phyloP scores from a whole-genome alignment of 2,797 vertebrate genomes.

The Limosa lapponica region DNA sequence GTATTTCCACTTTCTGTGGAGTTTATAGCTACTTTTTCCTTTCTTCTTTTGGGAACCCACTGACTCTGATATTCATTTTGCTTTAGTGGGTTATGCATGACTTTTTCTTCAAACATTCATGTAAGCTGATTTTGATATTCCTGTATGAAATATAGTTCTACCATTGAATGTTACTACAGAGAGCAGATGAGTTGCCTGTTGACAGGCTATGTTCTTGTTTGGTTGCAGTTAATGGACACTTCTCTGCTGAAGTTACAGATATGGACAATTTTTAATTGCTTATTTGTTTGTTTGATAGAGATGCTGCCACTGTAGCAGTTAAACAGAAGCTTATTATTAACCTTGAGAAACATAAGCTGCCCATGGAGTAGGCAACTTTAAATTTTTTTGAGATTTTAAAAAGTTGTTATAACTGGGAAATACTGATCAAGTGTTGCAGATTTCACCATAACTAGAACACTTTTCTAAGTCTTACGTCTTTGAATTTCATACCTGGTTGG shows the following conservation, averaged over 20 bases:
- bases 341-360: neutral
- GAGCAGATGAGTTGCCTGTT: neutral
- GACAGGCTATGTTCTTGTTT: neutral
- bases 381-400: neutral
- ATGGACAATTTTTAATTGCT: neutral
- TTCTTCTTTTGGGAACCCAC: constrained; percentile 48
- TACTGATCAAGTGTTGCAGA: neutral
- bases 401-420: neutral
- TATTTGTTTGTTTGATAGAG: neutral
- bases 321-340: neutral
- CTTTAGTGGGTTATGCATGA: constrained; percentile 16
- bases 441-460: neutral
- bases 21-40: constrained; percentile 54
- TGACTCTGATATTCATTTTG: constrained; percentile 51
- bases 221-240: neutral
- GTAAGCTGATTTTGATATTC: constrained; percentile 40
- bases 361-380: neutral
- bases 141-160: neutral
- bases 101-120: constrained; percentile 43
- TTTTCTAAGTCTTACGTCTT: neutral
- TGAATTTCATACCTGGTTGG: neutral
- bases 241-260: neutral
- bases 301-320: neutral
- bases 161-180: neutral
- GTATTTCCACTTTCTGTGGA: constrained; percentile 52